Evolutionary conservation across 1,140 invertebrate genomes (phyloP).

Genomic region (Heliconius congener): DNA sequence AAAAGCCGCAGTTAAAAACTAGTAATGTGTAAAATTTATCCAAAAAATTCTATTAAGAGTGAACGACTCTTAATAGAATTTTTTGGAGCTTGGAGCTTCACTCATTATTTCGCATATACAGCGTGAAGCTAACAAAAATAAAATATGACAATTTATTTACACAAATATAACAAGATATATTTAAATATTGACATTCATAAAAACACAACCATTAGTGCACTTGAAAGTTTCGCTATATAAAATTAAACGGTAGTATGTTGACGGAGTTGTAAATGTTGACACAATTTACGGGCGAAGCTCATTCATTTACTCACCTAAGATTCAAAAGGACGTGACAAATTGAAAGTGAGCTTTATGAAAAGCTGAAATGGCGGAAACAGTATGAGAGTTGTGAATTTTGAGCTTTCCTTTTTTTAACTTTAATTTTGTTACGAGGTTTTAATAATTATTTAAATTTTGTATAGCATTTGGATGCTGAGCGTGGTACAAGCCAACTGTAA

Average conservation of each 20-base stretch:
- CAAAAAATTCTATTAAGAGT: no score
- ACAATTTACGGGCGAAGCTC: not conserved
- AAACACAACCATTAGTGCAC: not conserved
- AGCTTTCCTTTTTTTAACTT: not conserved
- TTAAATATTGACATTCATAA: not conserved
- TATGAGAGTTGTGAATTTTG: not conserved
- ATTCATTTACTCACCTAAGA: not conserved
- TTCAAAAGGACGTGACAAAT: constrained; percentile 12
- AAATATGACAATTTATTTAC: no score
- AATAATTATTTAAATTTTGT: not conserved
- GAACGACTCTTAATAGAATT: no score
- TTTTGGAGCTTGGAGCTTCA: no score
- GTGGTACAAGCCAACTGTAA: no score
- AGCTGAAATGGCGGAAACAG: not conserved
- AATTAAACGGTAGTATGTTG: not conserved
- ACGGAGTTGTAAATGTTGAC: constrained; percentile 12
- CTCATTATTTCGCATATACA: no score
- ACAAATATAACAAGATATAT: not conserved
- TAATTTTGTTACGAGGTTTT: not conserved
- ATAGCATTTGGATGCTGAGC: no score
- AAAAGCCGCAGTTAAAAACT: no score
- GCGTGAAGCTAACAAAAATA: no score
- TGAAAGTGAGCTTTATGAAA: constrained; percentile 5
- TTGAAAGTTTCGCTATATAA: not conserved
- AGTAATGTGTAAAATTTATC: no score